Conservation (phyloP, 2,797 vertebrate species). For the Sebastes iracundus region DNA sequence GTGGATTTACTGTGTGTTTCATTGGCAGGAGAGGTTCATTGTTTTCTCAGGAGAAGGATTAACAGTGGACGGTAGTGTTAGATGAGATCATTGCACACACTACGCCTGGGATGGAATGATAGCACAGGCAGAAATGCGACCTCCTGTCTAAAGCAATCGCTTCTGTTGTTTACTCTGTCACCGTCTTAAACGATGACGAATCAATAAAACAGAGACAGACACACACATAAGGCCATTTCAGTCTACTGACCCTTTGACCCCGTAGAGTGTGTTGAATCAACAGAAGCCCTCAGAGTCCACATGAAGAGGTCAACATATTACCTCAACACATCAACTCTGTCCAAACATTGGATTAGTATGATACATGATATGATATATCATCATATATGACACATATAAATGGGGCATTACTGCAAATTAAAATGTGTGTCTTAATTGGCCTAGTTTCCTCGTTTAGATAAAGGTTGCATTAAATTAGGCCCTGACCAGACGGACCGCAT, state of each 20-base stretch:
- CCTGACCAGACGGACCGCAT: background rate
- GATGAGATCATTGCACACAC: slow-evolving; percentile 30
- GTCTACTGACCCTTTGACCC: slow-evolving; percentile 57
- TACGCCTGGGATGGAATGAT: slow-evolving; percentile 47
- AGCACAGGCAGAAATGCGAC: slow-evolving; percentile 38
- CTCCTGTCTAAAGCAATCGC: slow-evolving; percentile 49
- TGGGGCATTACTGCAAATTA: background rate
- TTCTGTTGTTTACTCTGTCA: slow-evolving; percentile 70
- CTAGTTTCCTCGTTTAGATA: background rate
- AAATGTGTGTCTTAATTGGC: background rate
- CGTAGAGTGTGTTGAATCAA: slow-evolving; percentile 57
- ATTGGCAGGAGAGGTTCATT: slow-evolving; percentile 2
- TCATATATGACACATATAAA: background rate
- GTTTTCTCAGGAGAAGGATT: background rate
- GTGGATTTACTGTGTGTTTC: slow-evolving; percentile 28
- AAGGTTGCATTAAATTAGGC: background rate
- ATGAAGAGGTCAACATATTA: slow-evolving; percentile 41
- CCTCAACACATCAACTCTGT: slow-evolving; percentile 20
- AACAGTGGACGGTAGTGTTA: slow-evolving; percentile 4
- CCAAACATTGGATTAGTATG: slow-evolving; percentile 19
- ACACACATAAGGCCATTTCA: slow-evolving; percentile 39
- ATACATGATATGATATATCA: background rate
- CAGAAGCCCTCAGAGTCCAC: slow-evolving; percentile 36
- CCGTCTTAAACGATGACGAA: slow-evolving; percentile 58
- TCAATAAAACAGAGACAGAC: slow-evolving; percentile 58